Evolutionary conservation across 2,113 vertebrate genomes (phyloP).

Genomic region (Alethe diademata): DNA sequence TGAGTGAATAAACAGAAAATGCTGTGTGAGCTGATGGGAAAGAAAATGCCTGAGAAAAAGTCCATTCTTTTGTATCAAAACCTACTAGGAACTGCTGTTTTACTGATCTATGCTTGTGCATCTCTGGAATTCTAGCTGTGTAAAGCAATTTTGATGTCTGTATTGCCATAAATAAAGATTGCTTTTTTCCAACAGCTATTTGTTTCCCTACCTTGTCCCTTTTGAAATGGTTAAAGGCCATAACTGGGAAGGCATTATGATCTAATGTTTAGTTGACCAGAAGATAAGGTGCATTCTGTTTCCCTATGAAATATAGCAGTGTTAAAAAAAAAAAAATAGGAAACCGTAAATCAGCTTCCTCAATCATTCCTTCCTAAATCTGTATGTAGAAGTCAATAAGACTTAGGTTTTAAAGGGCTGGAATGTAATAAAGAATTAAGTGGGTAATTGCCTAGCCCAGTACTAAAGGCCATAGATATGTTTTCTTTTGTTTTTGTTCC

Average conservation of each 20-base stretch:
- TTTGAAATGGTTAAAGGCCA: neutral
- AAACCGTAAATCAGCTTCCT: neutral
- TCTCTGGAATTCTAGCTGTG: constrained; percentile 29
- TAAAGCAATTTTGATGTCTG: constrained; percentile 33
- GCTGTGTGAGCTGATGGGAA: constrained; percentile 19
- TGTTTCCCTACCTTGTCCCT: neutral
- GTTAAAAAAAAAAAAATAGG: neutral
- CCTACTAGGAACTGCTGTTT: constrained; percentile 33
- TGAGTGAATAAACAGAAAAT: constrained; percentile 52
- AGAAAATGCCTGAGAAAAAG: constrained; percentile 50
- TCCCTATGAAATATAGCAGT: neutral
- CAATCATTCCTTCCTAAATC: neutral
- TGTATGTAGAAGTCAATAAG: neutral
- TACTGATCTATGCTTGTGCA: constrained; percentile 19
- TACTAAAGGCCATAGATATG: fast-evolving
- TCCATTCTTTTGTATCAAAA: constrained; percentile 38
- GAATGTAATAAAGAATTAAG: neutral
- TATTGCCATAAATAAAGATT: constrained; percentile 40
- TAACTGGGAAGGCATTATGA: neutral
- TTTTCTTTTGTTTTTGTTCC: neutral
- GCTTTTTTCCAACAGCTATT: neutral
- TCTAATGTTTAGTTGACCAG: neutral
- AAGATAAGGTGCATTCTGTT: neutral
- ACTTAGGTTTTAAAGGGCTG: neutral
- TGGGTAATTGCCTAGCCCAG: neutral